Evolutionary conservation across 2,113 vertebrate genomes (phyloP).

Genomic region (Monopterus albus): DNA sequence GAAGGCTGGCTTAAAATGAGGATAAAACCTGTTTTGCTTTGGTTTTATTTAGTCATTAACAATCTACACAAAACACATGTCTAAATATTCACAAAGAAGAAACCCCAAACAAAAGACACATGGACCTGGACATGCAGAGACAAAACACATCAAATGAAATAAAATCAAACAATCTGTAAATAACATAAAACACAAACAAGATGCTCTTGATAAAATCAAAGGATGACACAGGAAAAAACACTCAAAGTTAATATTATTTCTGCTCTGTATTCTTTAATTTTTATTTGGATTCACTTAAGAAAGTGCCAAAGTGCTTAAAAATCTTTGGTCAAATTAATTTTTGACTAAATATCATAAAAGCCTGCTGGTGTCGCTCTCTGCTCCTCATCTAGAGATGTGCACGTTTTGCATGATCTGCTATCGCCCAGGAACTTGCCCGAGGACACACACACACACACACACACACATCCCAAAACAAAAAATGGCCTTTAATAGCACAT

Average conservation of each 20-base stretch:
- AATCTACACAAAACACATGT: neutral
- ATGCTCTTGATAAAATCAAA: neutral
- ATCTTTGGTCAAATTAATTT: slow-evolving; percentile 18
- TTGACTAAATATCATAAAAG: neutral
- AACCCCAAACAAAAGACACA: neutral
- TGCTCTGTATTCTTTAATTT: neutral
- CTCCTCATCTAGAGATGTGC: slow-evolving; percentile 45
- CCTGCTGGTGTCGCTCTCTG: slow-evolving; percentile 2
- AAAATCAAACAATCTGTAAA: neutral
- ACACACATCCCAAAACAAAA: slow-evolving; percentile 39
- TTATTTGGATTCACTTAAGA: neutral
- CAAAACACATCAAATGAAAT: neutral
- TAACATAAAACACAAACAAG: neutral
- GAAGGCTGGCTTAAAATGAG: neutral
- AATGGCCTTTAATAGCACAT: slow-evolving; percentile 74
- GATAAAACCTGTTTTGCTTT: neutral
- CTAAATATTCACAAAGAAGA: neutral
- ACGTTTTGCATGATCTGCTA: slow-evolving; percentile 59
- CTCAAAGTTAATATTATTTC: neutral
- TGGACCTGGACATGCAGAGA: neutral
- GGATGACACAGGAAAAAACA: neutral
- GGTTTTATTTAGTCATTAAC: neutral
- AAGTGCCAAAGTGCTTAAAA: neutral
- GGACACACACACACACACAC: slow-evolving; percentile 46
- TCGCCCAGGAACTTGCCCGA: slow-evolving; percentile 73